These are phyloP conservation scores for Lucilia sericata DNA, from an alignment of 1,140 invertebrate genomes.

Conservation along the genomic window DNA sequence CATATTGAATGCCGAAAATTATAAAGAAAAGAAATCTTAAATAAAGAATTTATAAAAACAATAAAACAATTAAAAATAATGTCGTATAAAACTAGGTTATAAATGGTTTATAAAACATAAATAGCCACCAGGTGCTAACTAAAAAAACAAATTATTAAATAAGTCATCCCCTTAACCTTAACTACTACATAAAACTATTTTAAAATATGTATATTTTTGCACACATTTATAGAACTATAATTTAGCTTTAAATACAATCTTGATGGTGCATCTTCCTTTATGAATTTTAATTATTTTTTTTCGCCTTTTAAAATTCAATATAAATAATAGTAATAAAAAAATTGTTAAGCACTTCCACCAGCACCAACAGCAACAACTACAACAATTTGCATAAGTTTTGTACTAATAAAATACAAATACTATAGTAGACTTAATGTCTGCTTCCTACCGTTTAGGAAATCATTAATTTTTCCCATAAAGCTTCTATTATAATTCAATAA, in stretches of 20 bases:
- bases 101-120: no score
- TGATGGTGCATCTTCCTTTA: not conserved
- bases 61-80: not conserved
- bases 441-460: slow-evolving; percentile 40
- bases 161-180: no score
- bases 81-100: no score
- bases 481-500: slow-evolving; percentile 17
- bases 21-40: not conserved
- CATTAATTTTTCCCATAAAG: slow-evolving; percentile 39
- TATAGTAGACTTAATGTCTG: slow-evolving; percentile 35
- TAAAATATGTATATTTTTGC: no score
- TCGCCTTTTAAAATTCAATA: no score
- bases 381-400: slow-evolving; percentile 12
- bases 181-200: not conserved
- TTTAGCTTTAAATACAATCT: not conserved
- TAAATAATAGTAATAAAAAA: not conserved
- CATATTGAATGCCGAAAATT: not conserved
- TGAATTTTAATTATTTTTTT: not conserved
- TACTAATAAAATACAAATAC: not conserved
- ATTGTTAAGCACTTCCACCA: not conserved
- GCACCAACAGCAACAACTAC: not conserved
- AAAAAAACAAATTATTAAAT: no score
- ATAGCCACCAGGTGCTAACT: no score
- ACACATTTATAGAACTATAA: not conserved
- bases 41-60: not conserved